Base-by-base conservation (phyloP, 2,113 vertebrate genomes). In the Zingel zingel region DNA sequence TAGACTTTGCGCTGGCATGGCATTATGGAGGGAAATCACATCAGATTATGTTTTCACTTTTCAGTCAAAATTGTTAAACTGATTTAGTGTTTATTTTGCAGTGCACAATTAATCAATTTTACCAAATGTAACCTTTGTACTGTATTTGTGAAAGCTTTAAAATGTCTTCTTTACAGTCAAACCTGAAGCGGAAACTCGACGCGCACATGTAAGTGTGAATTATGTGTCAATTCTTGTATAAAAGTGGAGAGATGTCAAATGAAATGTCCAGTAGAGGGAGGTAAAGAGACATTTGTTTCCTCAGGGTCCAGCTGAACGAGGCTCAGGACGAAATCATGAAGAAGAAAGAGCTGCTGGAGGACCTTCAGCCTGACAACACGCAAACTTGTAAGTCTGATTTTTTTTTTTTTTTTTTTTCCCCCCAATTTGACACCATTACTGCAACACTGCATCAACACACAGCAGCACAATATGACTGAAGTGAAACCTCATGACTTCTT, bases 311-410 rank as follows among this genome's bases (percentile, higher is more conserved):
- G 83, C 70, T 99, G 80, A 99, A 97, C 1, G 96, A 99, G 86
- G 97, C 98, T 78, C 97, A 99, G 81, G 97, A 99, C 85, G 97
- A 99, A 91, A 95, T 99, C 73, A 96, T 99, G 96, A 99, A 98
- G 94, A 99, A 99, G 85, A 97, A 98, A 85, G 98, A 98, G 88
- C 95, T 98, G 77, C 96, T 99, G 89, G 97, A 97, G 93, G 97
- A 98, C 79, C 96, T 99, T 8, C 96, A 99, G 88, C 98, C 98
- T 67, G 97, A 99, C 83, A 91, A 95, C 77, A 96, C 91, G 72
- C 97, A 98, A 77, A 96, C 92, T 78, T 93, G 94, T 93, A 67
- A 74, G 90, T 19, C 21, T n/a, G 39, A 43, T 43, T 43, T 43
- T 43, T n/a, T n/a, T n/a, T n/a, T n/a, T n/a, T n/a, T n/a, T n/a